A percentile compares a stretch with the other conserved stretches of the same genome.
Conservation (phyloP, 2,113 vertebrate species). For the Podilymbus podiceps region DNA sequence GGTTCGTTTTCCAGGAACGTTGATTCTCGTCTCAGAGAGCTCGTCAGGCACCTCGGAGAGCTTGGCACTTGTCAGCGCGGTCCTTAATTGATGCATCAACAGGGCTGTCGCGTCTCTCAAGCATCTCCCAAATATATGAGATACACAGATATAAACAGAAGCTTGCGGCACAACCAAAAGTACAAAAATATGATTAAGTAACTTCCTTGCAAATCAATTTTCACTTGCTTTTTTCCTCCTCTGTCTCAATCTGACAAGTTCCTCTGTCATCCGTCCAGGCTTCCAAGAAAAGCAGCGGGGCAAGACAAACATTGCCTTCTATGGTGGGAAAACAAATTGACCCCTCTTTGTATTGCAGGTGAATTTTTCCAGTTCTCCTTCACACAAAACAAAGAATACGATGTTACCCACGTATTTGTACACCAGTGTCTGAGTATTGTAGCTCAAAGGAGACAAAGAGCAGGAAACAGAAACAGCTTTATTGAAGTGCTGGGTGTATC, state of each 20-base stretch:
- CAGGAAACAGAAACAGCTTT: neutral
- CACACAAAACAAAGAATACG: neutral
- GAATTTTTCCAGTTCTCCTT: neutral
- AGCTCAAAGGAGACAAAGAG: neutral
- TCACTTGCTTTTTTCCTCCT: neutral
- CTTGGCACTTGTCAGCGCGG: neutral
- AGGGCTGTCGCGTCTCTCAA: neutral
- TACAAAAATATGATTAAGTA: neutral
- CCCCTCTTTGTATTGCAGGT: neutral
- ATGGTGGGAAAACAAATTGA: neutral
- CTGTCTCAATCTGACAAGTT: neutral
- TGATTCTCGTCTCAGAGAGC: neutral
- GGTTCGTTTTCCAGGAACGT: neutral
- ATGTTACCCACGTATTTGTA: rapidly evolving
- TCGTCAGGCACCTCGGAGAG: neutral
- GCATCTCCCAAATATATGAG: neutral
- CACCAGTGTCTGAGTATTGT: neutral
- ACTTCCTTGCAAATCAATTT: slow-evolving; percentile 10
- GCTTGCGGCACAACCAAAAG: neutral
- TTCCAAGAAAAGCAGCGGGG: neutral
- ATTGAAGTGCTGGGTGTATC: neutral
- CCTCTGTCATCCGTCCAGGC: neutral
- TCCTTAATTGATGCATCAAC: neutral
- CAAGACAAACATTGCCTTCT: neutral
- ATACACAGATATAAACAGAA: neutral